Evolutionary conservation across 2,113 vertebrate genomes (phyloP), one percentile per base, ranked within the genome.

Genomic region (Megaleporinus macrocephalus): DNA sequence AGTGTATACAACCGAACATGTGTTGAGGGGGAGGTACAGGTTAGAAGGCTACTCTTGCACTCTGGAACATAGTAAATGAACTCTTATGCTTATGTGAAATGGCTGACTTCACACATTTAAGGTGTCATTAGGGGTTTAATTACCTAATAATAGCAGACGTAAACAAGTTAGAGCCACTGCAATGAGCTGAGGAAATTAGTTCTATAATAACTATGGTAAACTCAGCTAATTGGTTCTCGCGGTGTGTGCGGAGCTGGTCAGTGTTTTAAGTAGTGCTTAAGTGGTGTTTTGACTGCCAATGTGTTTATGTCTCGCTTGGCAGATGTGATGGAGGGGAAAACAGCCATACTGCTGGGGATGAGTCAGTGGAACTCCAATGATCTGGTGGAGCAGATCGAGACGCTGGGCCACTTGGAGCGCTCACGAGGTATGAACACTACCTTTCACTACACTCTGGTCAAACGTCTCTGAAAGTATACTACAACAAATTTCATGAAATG

Each of bases 361-460:
- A 98, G 97, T 91, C 97, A 98, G 91, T 99, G 97, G 98, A 99
- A 98, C 89, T 99, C 98, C 49, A 99, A 99, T 22, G 98, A 99
- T 92, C 94, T 99, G 89, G 97, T 96, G 92, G 98, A 99, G 88
- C 98, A 99, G 94, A 99, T 99, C 27, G 97, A 98, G 92, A 97
- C 96, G 53, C 95, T 99, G 86, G 97, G 95, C 79, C 97, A 96
- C 76, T 90, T 99, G 91, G 96, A 96, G 49, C 95, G 95, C 82
- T 95, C 91, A 22, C 94, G 94, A 92, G 98, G 97, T 99, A 95
- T 73, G 16, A 16, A 41, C 49, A 13, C 33, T 41, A n/a, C 20
- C 16, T 22, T 30, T 6, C 29, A 7, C 20, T 26, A 5, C 20
- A 55, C 18, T 26, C 22, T n/a, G n/a, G n/a, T n/a, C n/a, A n/a